Evolutionary conservation across 2,113 vertebrate genomes (phyloP).

Genomic region (Crotalus tigris): DNA sequence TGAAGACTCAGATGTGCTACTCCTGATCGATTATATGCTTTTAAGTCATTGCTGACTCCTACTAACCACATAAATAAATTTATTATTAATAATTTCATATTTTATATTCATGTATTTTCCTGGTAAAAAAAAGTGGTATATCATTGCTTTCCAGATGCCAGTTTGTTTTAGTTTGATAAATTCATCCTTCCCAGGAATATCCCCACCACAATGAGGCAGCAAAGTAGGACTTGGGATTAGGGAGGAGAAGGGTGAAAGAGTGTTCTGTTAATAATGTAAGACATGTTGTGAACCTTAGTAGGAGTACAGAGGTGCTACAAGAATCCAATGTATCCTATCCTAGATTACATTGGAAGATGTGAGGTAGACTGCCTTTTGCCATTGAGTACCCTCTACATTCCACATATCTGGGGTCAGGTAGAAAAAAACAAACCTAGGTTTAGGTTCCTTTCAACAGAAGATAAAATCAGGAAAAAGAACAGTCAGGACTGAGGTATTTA

Average conservation of each 20-base stretch:
- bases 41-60: neutral
- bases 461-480: neutral
- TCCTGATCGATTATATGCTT: neutral
- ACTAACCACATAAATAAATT: neutral
- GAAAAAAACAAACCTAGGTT: neutral
- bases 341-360: neutral
- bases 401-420: neutral
- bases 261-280: neutral
- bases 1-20: neutral
- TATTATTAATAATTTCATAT: neutral
- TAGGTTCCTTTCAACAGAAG: neutral
- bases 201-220: neutral
- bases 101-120: neutral
- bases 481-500: neutral
- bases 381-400: neutral
- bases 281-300: neutral
- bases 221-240: neutral
- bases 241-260: neutral
- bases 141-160: neutral
- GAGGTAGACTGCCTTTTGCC: neutral
- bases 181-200: neutral
- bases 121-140: neutral
- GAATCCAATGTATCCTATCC: neutral
- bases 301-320: neutral
- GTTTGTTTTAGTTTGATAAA: neutral